Conservation (phyloP, 2,888 invertebrate species). For the Corbicula japonica region DNA sequence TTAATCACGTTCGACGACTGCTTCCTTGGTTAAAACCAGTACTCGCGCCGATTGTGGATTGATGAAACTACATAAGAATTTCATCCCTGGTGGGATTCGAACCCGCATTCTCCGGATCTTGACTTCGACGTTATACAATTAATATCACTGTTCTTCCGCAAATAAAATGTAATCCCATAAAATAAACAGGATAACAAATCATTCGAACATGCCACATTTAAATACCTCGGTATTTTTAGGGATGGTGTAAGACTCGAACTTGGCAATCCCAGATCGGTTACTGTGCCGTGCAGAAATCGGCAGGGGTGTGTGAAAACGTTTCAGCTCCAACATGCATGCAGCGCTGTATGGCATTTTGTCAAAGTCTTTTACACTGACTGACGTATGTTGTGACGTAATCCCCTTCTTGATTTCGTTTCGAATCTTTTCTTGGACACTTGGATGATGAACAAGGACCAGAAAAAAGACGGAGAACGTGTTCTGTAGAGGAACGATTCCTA, state of each 20-base stretch:
- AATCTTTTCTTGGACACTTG: constrained; percentile 73
- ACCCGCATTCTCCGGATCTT: no score
- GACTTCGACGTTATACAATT: no score
- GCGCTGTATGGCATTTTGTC: constrained; percentile 70
- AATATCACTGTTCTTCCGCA: no score
- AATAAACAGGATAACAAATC: no score
- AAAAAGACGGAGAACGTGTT: constrained; percentile 68
- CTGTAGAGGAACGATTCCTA: constrained; percentile 70
- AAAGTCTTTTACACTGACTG: constrained; percentile 64
- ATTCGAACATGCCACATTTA: no score
- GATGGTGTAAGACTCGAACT: constrained; percentile 67
- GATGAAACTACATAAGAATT: no score
- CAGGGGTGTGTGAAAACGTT: constrained; percentile 75
- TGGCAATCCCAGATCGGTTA: constrained; percentile 67
- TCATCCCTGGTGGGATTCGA: no score
- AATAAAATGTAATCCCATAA: no score
- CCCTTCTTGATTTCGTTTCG: constrained; percentile 67
- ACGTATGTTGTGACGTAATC: constrained; percentile 55
- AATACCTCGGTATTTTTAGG: constrained; percentile 70
- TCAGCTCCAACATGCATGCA: constrained; percentile 74
- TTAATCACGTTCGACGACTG: no score
- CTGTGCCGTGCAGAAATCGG: constrained; percentile 79
- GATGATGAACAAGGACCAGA: constrained; percentile 72
- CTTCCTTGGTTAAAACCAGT: no score
- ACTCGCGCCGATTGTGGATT: no score